Evolutionary conservation across 2,888 invertebrate genomes (phyloP).

Genomic region (Tachina fera): DNA sequence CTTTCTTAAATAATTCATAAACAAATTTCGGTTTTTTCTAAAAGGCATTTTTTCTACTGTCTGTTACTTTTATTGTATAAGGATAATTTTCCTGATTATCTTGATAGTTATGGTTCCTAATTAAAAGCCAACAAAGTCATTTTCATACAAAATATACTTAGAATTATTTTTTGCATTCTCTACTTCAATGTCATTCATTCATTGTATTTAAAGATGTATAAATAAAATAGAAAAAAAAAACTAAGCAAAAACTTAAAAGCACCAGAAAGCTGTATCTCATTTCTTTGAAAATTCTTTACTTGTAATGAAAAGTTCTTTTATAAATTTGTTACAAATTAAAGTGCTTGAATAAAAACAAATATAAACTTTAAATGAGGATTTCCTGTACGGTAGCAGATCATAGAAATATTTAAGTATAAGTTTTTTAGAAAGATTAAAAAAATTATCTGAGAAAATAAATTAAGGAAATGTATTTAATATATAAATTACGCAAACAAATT

Average conservation of each 20-base stretch:
- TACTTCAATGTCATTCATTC: conserved; percentile 53
- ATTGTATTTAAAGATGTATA: conserved; percentile 41
- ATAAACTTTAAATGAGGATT: conserved; percentile 16
- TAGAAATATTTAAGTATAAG: no score
- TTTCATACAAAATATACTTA: conserved; percentile 20
- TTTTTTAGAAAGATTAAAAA: no score
- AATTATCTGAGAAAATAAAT: no score
- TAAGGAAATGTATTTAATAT: no score
- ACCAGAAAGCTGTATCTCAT: conserved; percentile 2
- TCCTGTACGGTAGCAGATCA: not conserved
- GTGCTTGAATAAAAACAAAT: conserved; percentile 28
- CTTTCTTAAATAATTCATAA: not conserved
- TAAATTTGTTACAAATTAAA: conserved; percentile 29
- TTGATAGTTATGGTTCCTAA: conserved; percentile 75
- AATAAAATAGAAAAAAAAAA: conserved; percentile 1
- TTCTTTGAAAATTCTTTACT: conserved; percentile 33
- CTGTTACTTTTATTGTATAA: conserved; percentile 41
- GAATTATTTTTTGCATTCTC: conserved; percentile 24
- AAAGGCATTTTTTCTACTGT: conserved; percentile 10
- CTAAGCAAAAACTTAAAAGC: not conserved
- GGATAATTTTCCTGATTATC: conserved; percentile 67
- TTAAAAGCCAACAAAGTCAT: conserved; percentile 76
- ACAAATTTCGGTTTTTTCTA: not conserved
- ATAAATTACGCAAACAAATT: no score
- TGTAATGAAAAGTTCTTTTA: conserved; percentile 42